Evolutionary conservation across 2,113 vertebrate genomes (phyloP).

Genomic region (Rattus rattus): DNA sequence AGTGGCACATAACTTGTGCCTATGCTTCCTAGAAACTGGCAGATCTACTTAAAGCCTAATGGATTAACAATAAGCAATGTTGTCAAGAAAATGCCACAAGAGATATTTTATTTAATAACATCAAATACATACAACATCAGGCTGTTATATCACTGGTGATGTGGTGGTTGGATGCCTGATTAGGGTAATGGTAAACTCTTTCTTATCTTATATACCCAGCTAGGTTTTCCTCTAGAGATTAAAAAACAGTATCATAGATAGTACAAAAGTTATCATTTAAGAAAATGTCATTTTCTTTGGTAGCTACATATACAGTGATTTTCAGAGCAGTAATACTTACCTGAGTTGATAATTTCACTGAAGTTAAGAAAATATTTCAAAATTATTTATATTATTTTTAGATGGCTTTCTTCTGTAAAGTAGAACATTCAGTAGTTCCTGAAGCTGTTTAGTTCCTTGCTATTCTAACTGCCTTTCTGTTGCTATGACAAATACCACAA

Average conservation of each 20-base stretch:
- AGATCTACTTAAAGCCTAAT: background rate
- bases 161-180: background rate
- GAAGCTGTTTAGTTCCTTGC: background rate
- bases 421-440: background rate
- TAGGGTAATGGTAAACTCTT: background rate
- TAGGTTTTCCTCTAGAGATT: background rate
- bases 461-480: background rate
- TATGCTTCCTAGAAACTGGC: background rate
- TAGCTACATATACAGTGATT: background rate
- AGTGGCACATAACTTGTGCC: background rate
- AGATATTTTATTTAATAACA: background rate
- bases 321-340: constrained; percentile 20
- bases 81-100: background rate
- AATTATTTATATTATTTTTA: background rate
- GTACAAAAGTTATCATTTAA: background rate
- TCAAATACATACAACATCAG: background rate
- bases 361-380: background rate
- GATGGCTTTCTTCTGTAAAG: constrained; percentile 32
- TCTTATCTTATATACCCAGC: background rate
- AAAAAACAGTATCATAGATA: background rate
- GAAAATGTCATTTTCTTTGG: background rate
- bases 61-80: background rate
- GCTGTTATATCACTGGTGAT: background rate
- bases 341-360: background rate
- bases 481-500: background rate